Conservation (phyloP, 2,888 invertebrate species). For the Meganola albula region DNA sequence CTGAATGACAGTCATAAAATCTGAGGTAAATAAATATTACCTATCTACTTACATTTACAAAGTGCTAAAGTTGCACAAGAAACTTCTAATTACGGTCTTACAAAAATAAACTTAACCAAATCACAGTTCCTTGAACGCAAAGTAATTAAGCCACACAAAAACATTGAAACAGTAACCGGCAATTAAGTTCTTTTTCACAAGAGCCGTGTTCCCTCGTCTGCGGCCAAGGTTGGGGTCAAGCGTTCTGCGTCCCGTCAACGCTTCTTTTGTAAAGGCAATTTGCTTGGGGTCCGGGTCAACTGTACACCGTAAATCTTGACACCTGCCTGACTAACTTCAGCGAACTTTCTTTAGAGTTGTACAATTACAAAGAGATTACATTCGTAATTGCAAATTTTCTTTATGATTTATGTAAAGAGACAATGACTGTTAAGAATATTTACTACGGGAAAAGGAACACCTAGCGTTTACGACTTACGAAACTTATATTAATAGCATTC, state of each 20-base stretch:
- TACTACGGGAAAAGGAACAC: too few species aligned
- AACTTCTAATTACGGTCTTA: background rate
- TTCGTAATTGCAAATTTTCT: too few species aligned
- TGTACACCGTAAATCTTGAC: conserved; percentile 30
- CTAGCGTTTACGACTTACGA: too few species aligned
- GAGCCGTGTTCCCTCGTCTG: conserved; percentile 26
- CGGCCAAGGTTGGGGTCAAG: conserved; percentile 42
- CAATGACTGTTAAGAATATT: too few species aligned
- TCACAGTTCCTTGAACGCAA: conserved; percentile 6
- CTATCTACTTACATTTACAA: background rate
- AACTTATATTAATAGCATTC: too few species aligned
- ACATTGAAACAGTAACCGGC: conserved; percentile 10
- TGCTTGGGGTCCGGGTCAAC: conserved; percentile 50
- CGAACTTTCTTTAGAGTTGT: conserved; percentile 27
- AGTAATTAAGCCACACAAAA: conserved; percentile 21
- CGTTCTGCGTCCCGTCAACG: conserved; percentile 47
- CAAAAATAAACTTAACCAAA: conserved; percentile 10
- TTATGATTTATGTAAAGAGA: too few species aligned
- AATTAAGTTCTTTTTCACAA: conserved; percentile 25
- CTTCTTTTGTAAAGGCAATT: conserved; percentile 52
- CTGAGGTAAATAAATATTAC: too few species aligned
- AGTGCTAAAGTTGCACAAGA: background rate
- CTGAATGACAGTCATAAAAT: background rate
- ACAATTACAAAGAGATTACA: too few species aligned
- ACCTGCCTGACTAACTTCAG: conserved; percentile 29